Evolutionary conservation across 2,888 invertebrate species (phyloP), one percentile per base, ranked within the genome.

Genomic region (Nephrocerus scutellatus): DNA sequence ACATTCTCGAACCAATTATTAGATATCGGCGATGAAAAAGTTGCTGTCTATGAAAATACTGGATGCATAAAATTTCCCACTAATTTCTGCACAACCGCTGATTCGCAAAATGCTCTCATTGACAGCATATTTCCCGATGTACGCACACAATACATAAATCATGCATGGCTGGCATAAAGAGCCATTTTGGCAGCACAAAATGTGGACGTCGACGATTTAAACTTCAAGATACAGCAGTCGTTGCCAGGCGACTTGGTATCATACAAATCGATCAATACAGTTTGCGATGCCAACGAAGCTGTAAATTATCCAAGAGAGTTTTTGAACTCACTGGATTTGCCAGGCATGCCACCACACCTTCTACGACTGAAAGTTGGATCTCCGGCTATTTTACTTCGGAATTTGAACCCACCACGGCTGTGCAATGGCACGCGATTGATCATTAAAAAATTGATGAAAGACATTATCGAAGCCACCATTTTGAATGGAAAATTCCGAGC

Each of bases 151-250:
- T 33, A 33, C 33, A 33, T 18, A 24, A 24, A 33, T 33, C 24
- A 33, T 24, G 33, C 41, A 14, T 14, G 36, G 36, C 22, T 41
- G 9, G n/a, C 23, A 5, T 28, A 36, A 31, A 21, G 36, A 19
- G 31, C 41, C 19, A 41, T 36, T 26, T 25, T 41, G n/a, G 40
- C 39, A 4, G 39, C 35, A 12, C 34, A 30, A 35, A 40, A 40
- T 35, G 21, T 20, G 8, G 40, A 40, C 31, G 40, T 35, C 13
- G 25, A 40, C 18, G 25, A 20, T 18, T 23, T 43, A 15, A 26
- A 28, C 22, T 31, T 39, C 12, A 15, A 36, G 36, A 29, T 36
- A 28, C 36, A 36, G 10, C 25, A 34, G 16, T 34, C 19, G 26
- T 34, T 34, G 25, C 34, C 34, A 34, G 34, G 34, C 3, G 26